Conservation (phyloP, 2,113 vertebrate genomes). For the Trogon melanurus region DNA sequence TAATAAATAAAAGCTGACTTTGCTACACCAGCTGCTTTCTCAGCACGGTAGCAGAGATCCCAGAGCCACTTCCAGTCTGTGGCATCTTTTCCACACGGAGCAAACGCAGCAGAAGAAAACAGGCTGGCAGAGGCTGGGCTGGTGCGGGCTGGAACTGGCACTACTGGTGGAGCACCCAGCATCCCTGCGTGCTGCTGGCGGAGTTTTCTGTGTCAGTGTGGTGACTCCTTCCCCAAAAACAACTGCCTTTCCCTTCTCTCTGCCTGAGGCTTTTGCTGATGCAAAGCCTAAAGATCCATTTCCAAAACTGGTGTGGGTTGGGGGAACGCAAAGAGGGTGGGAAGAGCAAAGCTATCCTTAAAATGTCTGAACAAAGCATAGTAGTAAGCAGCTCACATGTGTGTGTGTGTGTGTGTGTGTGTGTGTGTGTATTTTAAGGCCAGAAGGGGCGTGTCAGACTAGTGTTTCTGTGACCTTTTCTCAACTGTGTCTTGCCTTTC, state of each 20-base stretch:
- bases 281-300: neutral
- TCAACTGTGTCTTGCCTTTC: constrained; percentile 24
- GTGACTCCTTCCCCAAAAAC: neutral
- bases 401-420: rapidly evolving
- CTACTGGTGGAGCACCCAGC: neutral
- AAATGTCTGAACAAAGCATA: neutral
- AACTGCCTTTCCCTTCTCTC: neutral
- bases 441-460: neutral
- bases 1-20: neutral
- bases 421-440: neutral
- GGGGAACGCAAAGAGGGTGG: neutral
- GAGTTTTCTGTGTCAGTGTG: neutral
- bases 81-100: neutral
- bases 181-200: neutral
- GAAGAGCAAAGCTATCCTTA: neutral
- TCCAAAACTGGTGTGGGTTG: neutral
- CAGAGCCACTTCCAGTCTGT: neutral
- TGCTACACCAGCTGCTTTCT: neutral
- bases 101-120: neutral
- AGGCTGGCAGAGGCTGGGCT: neutral
- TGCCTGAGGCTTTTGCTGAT: neutral
- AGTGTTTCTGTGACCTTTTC: constrained; percentile 27
- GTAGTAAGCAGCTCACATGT: neutral
- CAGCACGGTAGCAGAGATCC: neutral
- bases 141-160: neutral